Base-by-base conservation (phyloP, 2,888 invertebrate species). In the Chouioia cunea region DNA sequence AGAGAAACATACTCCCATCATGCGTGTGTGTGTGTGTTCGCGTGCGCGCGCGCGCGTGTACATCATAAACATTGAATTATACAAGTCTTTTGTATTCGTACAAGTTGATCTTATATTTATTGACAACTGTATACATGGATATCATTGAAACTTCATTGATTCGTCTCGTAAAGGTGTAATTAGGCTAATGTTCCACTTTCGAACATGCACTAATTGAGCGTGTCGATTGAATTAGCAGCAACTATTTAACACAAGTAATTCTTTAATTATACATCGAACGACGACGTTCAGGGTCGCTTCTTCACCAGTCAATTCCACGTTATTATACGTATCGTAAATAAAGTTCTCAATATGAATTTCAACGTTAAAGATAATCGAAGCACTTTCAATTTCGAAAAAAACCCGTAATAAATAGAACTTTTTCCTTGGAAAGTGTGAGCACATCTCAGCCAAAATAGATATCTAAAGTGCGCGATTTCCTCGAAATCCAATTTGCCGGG, bases 31-130 rank as follows among this genome's bases (percentile, higher is more conserved):
- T n/a, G n/a, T n/a, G n/a, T n/a, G n/a, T n/a, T n/a, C n/a, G n/a
- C n/a, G n/a, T 36, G 36, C 36, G 12, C 36, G 6, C 36, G 6
- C 36, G 36, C 36, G 44, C 66, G n/a, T 63, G 57, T 63, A 36
- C 6, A 63, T 63, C 63, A 62, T 58, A 46, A 65, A 71, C 63
- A 66, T 66, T 58, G 22, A 15, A 71, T 71, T 62, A 66, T 63
- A 66, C 36, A 63, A 71, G 52, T 47, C 46, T 48, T 50, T 43
- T 65, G 48, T 54, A 36, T 48, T 36, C 2, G 0, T 62, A 18
- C 36, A 52, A 16, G n/a, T 14, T 23, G 22, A 58, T 22, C 50
- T 23, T 2, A 16, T 20, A 52, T 66, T 53, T 27, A 66, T 59
- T 22, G 22, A 27, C 14, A 53, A 36, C 36, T 4, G 27, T 4